Evolutionary conservation across 2,888 invertebrate species (phyloP).

Genomic region (Cheilosia grossa): DNA sequence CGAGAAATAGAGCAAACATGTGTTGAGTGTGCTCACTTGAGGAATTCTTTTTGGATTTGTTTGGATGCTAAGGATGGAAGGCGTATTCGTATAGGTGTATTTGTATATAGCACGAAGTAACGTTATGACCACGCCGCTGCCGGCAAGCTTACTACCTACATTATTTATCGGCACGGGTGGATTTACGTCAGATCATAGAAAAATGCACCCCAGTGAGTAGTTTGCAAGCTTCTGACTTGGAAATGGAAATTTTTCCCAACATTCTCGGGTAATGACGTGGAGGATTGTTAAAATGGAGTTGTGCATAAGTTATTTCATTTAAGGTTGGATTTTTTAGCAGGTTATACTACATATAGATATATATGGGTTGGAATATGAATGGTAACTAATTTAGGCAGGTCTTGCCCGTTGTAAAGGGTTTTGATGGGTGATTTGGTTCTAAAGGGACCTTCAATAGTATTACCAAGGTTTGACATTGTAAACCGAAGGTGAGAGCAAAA

Average conservation of each 20-base stretch:
- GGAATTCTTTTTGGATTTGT: slow-evolving; percentile 40
- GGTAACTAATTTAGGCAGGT: no score
- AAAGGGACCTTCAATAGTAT: no score
- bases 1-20: slow-evolving; percentile 64
- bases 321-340: background rate
- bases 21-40: slow-evolving; percentile 69
- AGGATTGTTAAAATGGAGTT: background rate
- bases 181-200: slow-evolving; percentile 66
- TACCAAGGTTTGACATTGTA: no score
- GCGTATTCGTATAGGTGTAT: background rate
- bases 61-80: background rate
- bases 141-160: slow-evolving; percentile 59
- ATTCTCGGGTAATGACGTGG: background rate
- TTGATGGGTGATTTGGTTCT: no score
- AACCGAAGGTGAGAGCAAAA: no score
- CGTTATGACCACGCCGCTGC: slow-evolving; percentile 49
- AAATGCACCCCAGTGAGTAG: slow-evolving; percentile 68
- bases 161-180: slow-evolving; percentile 70
- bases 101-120: slow-evolving; percentile 47
- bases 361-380: no score
- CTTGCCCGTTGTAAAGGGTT: no score
- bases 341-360: background rate
- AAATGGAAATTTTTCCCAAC: slow-evolving; percentile 48
- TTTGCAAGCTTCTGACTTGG: slow-evolving; percentile 56
- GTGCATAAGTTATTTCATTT: slow-evolving; percentile 5